Conservation (phyloP, 1,140 invertebrate genomes). For the Zaprionus kolodkinae region DNA sequence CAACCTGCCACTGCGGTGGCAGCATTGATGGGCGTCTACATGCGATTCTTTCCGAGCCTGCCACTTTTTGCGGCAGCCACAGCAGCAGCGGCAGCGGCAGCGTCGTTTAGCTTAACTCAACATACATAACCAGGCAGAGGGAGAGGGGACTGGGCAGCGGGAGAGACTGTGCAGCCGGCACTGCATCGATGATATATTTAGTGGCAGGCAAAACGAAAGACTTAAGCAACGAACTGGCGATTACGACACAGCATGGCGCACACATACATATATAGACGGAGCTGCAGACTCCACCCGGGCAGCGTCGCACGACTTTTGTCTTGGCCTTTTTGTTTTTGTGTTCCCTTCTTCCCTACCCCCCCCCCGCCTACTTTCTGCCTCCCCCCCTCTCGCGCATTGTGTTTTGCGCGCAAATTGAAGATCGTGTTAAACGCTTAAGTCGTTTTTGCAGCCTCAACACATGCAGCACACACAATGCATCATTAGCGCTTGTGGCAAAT, state of each 20-base stretch:
- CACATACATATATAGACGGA: constrained; percentile 30
- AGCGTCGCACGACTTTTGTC: constrained; percentile 68
- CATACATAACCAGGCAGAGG: constrained; percentile 64
- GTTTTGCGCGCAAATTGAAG: constrained; percentile 78
- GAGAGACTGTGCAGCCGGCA: neutral
- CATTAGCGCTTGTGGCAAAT: constrained; percentile 79
- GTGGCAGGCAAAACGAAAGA: constrained; percentile 81
- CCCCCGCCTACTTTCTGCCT: neutral
- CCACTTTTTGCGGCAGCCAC: constrained; percentile 52
- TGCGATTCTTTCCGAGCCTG: constrained; percentile 75
- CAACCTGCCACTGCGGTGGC: constrained; percentile 81
- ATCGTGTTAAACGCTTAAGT: constrained; percentile 81
- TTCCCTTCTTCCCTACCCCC: constrained; percentile 6
- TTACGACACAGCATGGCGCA: constrained; percentile 78
- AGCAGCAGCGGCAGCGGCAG: constrained; percentile 42
- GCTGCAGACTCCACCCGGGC: constrained; percentile 29
- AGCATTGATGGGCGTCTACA: constrained; percentile 82
- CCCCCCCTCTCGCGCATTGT: constrained; percentile 45
- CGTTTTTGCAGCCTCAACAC: constrained; percentile 44
- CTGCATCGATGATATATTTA: constrained; percentile 81
- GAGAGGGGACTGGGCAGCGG: neutral
- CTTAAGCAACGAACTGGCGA: constrained; percentile 82
- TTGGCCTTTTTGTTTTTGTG: constrained; percentile 34
- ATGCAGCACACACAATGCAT: constrained; percentile 71
- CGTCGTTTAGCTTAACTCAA: constrained; percentile 82